Evolutionary conservation across 2,797 vertebrate species (phyloP), one percentile per base, ranked within the genome.

Genomic region (Pterois miles): DNA sequence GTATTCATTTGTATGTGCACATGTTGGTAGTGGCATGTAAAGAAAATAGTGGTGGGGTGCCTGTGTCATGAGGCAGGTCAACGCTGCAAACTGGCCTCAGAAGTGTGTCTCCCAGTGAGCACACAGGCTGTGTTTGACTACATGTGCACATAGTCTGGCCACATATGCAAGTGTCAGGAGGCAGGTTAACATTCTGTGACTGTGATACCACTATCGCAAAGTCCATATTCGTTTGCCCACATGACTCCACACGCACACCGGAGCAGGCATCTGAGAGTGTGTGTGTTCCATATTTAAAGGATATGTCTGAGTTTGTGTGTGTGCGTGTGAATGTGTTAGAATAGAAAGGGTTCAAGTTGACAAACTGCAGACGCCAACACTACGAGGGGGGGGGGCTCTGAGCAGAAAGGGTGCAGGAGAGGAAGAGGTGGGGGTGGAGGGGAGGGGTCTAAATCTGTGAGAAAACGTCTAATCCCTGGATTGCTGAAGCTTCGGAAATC

Each of bases 401-500:
- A 78, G 80, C 66, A 85, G 74, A 76, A 81, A 78, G 68, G 74
- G 78, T 53, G 78, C 77, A 80, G 56, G 80, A 81, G 76, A 82
- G 79, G 76, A 84, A 65, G 58, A 80, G 81, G 57, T 56, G 48
- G 81, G 87, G 88, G 83, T 80, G 89, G 85, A 80, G 87, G 76
- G 83, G 87, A 85, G 85, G 91, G 88, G 88, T 91, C 90, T 89
- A 93, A 94, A 94, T 92, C 93, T 93, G 92, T 92, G 93, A 93
- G 92, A 94, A 94, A 92, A 87, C 22, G 90, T 92, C 92, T 96
- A 96, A 96, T 95, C 95, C 95, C 91, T 91, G 92, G 93, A 94
- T 95, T 96, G 95, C 95, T 95, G 95, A 95, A 96, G 92, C 93
- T 91, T 94, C 91, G 90, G 94, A 96, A 95, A 94, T 95, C 92